phyloP scores from a whole-genome alignment of 2,888 invertebrate species.

The Onchidella celtica region DNA sequence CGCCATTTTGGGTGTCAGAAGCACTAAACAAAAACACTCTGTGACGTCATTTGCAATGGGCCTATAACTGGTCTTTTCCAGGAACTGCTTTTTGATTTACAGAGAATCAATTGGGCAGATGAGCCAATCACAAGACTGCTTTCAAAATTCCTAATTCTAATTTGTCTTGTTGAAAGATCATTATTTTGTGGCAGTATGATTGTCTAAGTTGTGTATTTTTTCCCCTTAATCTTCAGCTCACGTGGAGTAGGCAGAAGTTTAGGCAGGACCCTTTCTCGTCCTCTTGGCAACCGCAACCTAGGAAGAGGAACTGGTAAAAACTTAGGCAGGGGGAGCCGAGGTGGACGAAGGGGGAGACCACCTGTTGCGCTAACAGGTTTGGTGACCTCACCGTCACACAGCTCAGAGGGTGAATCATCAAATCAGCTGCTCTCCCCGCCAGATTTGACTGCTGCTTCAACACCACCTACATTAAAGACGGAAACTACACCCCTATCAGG shows the following conservation, averaged over 20 bases:
- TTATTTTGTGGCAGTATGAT: too few relatives aligned
- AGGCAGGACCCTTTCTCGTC: constrained; percentile 21
- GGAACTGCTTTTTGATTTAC: too few relatives aligned
- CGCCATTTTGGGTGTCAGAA: too few relatives aligned
- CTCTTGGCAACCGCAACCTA: constrained; percentile 13
- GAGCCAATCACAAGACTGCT: too few relatives aligned
- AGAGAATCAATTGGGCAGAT: too few relatives aligned
- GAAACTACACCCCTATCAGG: not conserved
- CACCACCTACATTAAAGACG: not conserved
- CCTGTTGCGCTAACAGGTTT: constrained; percentile 6
- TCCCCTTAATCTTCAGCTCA: not conserved
- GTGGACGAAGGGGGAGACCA: constrained; percentile 25
- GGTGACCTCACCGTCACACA: constrained; percentile 4
- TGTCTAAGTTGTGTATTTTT: not conserved
- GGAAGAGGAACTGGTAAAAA: constrained; percentile 18
- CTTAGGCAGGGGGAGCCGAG: constrained; percentile 17
- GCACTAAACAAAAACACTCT: too few relatives aligned
- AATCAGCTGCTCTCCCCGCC: not conserved
- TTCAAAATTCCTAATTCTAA: too few relatives aligned
- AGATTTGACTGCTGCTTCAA: not conserved
- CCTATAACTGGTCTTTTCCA: too few relatives aligned
- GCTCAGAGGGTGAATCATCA: constrained; percentile 22
- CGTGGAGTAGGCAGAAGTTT: constrained; percentile 24
- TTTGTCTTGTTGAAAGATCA: too few relatives aligned
- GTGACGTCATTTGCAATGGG: too few relatives aligned